A percentile compares a stretch with the other conserved stretches of the same genome.
Conservation (phyloP, 2,113 vertebrate genomes). For the Chaenocephalus aceratus region DNA sequence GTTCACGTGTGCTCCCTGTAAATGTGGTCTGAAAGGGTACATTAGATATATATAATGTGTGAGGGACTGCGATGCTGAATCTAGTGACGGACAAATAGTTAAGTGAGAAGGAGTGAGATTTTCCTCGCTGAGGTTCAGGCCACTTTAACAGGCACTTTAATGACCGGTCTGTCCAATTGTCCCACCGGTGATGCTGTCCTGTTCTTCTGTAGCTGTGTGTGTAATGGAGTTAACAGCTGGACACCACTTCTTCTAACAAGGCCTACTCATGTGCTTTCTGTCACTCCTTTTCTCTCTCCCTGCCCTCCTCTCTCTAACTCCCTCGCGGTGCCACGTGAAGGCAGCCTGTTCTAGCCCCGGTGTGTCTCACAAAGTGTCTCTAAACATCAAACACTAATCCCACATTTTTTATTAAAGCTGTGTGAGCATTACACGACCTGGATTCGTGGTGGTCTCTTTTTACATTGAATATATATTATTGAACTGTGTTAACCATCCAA, state of each 20-base stretch:
- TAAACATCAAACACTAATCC: constrained; percentile 37
- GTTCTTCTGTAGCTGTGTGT: constrained; percentile 66
- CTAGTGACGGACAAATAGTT: constrained; percentile 10
- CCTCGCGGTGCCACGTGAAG: constrained; percentile 37
- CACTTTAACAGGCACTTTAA: constrained; percentile 71
- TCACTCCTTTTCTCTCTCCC: constrained; percentile 30
- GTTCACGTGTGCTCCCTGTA: not conserved
- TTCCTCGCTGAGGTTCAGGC: constrained; percentile 44
- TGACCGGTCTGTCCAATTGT: constrained; percentile 63
- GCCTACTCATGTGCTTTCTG: constrained; percentile 57
- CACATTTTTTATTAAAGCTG: constrained; percentile 23
- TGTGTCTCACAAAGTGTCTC: constrained; percentile 30
- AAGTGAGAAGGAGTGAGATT: constrained; percentile 27
- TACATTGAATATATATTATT: not conserved
- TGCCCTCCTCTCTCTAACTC: constrained; percentile 16
- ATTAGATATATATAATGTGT: not conserved
- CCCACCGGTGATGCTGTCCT: constrained; percentile 63
- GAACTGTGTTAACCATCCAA: not conserved
- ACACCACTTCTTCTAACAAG: constrained; percentile 73
- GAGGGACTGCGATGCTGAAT: constrained; percentile 19
- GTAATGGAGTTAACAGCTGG: constrained; percentile 79
- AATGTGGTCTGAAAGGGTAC: constrained; percentile 6
- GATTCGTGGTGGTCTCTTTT: not conserved
- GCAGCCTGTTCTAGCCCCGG: constrained; percentile 38
- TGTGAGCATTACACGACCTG: constrained; percentile 12